Base-by-base conservation (phyloP, 2,113 vertebrate species). In the Sylvietta virens region DNA sequence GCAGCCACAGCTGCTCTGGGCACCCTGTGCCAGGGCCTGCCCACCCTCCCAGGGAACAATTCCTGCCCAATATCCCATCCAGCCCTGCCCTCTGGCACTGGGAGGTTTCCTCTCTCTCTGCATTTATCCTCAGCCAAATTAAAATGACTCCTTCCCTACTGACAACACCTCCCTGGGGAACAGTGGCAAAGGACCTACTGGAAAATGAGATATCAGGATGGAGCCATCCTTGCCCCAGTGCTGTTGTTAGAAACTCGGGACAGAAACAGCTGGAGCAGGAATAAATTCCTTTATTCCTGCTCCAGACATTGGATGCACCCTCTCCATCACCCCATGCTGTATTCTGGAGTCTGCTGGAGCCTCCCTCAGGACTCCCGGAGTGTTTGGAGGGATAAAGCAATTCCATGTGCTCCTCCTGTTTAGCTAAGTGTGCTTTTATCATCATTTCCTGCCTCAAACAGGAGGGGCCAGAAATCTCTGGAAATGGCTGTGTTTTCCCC, bases 251-350 rank as follows among this genome's bases (percentile, higher is more conserved):
- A 80, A 60, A 44, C 6, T 18, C 40, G 40, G 56, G 54, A 39
- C 8, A 27, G 21, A 65, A 47, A 20, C 4, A 35, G 31, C 13
- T 45, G 61, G 15, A 45, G 44, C 44, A 45, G 70, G 67, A 72
- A 15, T 4, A 20, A 62, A 86, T 40, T 37, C 37, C 58, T 47
- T 33, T 7, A 9, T 60, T 74, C 15, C 47, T 61, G 6, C 53
- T 64, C 5, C 58, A 80, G 40, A 50, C 48, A 1, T 47, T 58
- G 54, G 45, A 23, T 64, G 15, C 27, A 13, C 39, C n/a, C 30
- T 84, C 27, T n/a, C 24, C 21, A 5, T 27, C 1, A 2, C 48
- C 51, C 53, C 15, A 2, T 3, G 4, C 48, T 6, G 3, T 12
- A 14, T 53, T 37, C 45, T 13, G 1, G 45, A 56, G 39, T 4